Conservation (phyloP, 1,140 invertebrate species). For the Phortica variegata region DNA sequence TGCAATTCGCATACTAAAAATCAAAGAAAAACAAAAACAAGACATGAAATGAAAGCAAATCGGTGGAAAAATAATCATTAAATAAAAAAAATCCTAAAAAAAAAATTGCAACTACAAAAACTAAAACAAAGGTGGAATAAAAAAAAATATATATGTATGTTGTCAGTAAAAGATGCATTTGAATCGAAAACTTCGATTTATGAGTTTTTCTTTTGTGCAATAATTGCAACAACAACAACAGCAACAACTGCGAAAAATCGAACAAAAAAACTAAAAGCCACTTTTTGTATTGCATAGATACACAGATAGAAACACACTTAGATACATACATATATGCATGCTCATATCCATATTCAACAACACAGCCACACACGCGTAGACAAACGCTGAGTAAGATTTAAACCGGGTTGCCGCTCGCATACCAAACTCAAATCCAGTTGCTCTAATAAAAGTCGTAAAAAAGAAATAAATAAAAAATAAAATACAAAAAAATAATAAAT, state of each 20-base stretch:
- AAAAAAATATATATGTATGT: neutral
- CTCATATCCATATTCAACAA: too few species aligned
- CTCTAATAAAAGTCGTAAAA: too few species aligned
- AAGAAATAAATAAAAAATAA: too few species aligned
- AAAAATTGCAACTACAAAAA: constrained; percentile 15
- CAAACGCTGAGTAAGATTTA: constrained; percentile 12
- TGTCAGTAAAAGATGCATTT: constrained; percentile 14
- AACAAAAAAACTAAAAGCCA: too few species aligned
- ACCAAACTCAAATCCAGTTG: constrained; percentile 21
- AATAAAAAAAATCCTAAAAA: constrained; percentile 22
- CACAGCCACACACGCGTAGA: too few species aligned
- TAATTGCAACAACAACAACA: too few species aligned
- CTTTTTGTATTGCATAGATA: constrained; percentile 15
- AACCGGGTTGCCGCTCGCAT: constrained; percentile 14
- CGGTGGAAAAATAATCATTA: constrained; percentile 49
- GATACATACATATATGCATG: neutral
- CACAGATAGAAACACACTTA: constrained; percentile 1
- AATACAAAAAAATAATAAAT: too few species aligned
- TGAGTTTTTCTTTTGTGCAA: constrained; percentile 18
- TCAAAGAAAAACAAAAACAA: constrained; percentile 8
- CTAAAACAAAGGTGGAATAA: neutral
- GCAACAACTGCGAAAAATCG: too few species aligned
- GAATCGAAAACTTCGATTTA: constrained; percentile 44
- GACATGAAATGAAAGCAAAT: constrained; percentile 47
- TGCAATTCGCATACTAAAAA: neutral